Evolutionary conservation across 1,140 invertebrate species (phyloP).

Genomic region (Eriosoma lanigerum): DNA sequence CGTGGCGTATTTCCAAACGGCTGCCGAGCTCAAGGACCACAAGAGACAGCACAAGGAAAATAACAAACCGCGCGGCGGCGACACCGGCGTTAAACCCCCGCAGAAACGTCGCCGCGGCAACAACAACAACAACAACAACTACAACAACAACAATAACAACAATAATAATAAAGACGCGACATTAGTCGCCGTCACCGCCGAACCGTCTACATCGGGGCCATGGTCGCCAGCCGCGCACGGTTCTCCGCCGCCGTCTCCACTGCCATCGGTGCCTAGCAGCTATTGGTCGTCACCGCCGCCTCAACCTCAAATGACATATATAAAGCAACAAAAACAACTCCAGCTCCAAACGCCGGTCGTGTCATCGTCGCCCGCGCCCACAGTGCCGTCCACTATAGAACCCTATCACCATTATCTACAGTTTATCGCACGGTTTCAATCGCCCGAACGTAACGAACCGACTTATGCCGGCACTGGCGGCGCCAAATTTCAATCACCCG

Average conservation of each 20-base stretch:
- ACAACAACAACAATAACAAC: neutral
- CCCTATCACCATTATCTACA: conserved; percentile 77
- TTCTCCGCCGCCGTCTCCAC: conserved; percentile 36
- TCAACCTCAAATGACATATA: neutral
- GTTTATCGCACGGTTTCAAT: conserved; percentile 32
- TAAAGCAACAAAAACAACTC: conserved; percentile 57
- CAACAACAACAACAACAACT: conserved; percentile 52
- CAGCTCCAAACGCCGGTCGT: conserved; percentile 80
- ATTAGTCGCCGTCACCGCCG: conserved; percentile 55
- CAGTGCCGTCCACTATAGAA: conserved; percentile 75
- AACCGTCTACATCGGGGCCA: conserved; percentile 54
- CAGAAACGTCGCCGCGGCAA: conserved; percentile 62
- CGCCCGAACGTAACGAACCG: conserved; percentile 55
- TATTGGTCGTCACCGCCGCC: conserved; percentile 37
- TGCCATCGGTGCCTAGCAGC: neutral
- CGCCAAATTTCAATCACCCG: conserved; percentile 63
- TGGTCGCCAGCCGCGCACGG: conserved; percentile 56
- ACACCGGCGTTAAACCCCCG: conserved; percentile 76
- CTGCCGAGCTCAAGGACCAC: conserved; percentile 78
- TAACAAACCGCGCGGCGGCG: conserved; percentile 84
- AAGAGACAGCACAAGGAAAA: conserved; percentile 80
- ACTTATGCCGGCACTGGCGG: conserved; percentile 57
- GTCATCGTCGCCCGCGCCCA: conserved; percentile 77
- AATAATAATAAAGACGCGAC: neutral
- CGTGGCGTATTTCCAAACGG: conserved; percentile 81